Base-by-base conservation (phyloP, 2,888 invertebrate species). In the Cybosia mesomella region DNA sequence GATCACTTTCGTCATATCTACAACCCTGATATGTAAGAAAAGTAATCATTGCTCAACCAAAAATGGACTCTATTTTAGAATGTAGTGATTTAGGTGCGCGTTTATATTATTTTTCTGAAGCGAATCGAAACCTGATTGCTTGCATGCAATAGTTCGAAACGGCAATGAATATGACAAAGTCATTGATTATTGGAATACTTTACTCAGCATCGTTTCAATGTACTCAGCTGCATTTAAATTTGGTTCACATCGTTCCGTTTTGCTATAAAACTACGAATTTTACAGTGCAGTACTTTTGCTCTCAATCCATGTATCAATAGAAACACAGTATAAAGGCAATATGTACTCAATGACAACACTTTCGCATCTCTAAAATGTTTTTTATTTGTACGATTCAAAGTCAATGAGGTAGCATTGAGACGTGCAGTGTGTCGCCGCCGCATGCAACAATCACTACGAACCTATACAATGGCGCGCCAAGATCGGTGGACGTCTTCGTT, bases 381-480 rank as follows among this genome's bases (percentile, higher is more conserved):
- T 74, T 75, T 76, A 64, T 70, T 70, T 69, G 60, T 71, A 55
- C 24, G 24, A 70, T 68, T 72, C 72, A 81, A 80, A 70, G 77
- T 77, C 75, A 80, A 75, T 67, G 64, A 74, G 70, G 73, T 73
- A 75, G 67, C 80, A 80, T 77, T 80, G 77, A 77, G 63, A 78
- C 73, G 78, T 75, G 81, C 74, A 79, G 75, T 80, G 81, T 71
- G 75, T 77, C 74, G 72, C 61, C 28, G 74, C 15, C 79, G 77
- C 72, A 70, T 81, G 81, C 77, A 82, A 76, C 83, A 85, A 80
- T 80, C 83, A 83, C 75, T 81, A 82, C 77, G 79, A 85, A 86
- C 82, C 84, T 75, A 84, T 80, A 92, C 91, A 92, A 92, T 90
- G 81, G 89, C 83, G 76, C 72, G 74, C 85, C 89, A 91, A 91